Conservation (phyloP, 2,797 vertebrate genomes). For the Pseudochaenichthys georgianus region DNA sequence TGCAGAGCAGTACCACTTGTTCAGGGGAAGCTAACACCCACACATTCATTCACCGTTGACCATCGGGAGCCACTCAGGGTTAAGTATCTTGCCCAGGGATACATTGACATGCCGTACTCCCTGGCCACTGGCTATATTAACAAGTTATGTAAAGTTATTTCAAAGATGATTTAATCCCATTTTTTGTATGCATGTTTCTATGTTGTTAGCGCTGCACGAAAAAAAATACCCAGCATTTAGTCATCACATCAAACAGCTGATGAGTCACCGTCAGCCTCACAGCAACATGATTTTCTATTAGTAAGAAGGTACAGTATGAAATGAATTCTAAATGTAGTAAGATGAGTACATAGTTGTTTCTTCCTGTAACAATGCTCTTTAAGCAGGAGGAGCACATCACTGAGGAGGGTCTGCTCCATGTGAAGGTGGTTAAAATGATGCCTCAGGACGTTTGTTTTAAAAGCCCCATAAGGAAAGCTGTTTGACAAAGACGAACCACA, state of each 20-base stretch:
- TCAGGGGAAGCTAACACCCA: no score
- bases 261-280: slow-evolving; percentile 21
- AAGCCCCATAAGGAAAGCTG: slow-evolving; percentile 57
- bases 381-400: neutral
- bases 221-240: neutral
- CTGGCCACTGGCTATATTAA: no score
- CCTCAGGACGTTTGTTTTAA: slow-evolving; percentile 59
- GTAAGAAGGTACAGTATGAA: neutral
- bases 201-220: slow-evolving; percentile 12
- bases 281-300: neutral
- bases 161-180: no score
- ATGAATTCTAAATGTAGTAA: no score
- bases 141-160: neutral
- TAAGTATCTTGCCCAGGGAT: no score
- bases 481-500: slow-evolving; percentile 62
- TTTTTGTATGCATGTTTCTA: slow-evolving; percentile 13
- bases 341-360: neutral
- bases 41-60: no score
- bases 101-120: no score
- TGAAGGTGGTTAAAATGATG: slow-evolving; percentile 49
- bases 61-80: no score
- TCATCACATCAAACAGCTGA: slow-evolving; percentile 20
- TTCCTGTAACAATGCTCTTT: slow-evolving; percentile 2
- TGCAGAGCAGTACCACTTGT: no score
- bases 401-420: slow-evolving; percentile 18